Conservation (phyloP, 2,797 vertebrate genomes). For the Margarornis squamiger region DNA sequence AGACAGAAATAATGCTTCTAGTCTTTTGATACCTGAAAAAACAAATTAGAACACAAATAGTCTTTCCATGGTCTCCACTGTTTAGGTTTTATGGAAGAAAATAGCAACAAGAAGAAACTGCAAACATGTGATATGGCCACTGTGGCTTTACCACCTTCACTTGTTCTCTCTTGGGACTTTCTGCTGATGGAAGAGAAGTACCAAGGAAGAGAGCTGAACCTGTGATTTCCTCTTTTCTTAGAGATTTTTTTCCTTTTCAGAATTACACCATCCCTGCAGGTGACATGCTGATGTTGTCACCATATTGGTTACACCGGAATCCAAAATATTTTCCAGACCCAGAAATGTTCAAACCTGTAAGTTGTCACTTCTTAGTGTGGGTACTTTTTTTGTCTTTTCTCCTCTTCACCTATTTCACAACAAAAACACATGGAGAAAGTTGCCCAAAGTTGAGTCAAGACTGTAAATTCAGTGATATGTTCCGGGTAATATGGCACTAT, state of each 20-base stretch:
- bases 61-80: background rate
- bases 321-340: slow-evolving; percentile 84
- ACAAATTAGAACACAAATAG: background rate
- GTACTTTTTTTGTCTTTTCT: background rate
- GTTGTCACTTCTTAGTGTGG: slow-evolving; percentile 23
- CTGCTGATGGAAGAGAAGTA: background rate
- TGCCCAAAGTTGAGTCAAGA: background rate
- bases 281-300: slow-evolving; percentile 83
- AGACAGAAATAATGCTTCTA: background rate
- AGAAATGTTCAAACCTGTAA: slow-evolving; percentile 82
- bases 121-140: background rate
- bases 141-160: background rate
- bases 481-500: background rate
- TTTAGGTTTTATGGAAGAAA: background rate
- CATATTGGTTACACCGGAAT: slow-evolving; percentile 84
- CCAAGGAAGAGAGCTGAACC: background rate
- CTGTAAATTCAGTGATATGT: background rate
- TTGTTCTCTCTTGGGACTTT: background rate
- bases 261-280: slow-evolving; percentile 80
- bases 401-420: background rate
- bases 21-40: background rate
- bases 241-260: slow-evolving; percentile 67
- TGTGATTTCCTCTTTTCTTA: background rate
- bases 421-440: background rate
- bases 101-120: background rate